A percentile compares a stretch with the other conserved stretches of the same genome.
Evolutionary conservation across 2,113 vertebrate species (phyloP).

Genomic region (Gasterosteus nipponicus): DNA sequence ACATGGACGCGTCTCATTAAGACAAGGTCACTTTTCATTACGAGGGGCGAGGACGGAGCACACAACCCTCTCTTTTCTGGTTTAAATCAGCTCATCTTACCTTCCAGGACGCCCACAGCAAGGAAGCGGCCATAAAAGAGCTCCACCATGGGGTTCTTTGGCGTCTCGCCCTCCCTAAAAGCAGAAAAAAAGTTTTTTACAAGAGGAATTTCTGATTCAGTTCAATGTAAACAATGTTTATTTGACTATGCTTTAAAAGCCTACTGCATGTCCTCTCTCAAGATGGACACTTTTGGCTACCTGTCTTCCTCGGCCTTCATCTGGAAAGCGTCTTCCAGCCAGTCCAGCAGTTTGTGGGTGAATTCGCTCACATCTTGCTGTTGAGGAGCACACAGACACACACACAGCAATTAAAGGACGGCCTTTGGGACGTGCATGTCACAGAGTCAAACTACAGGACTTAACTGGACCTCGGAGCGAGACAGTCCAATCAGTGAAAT

Average conservation of each 20-base stretch:
- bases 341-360: constrained; percentile 96
- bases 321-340: constrained; percentile 98
- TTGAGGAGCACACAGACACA: constrained; percentile 55
- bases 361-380: constrained; percentile 99
- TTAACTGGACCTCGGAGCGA: constrained; percentile 12
- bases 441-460: constrained; percentile 27
- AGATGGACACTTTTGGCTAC: constrained; percentile 45
- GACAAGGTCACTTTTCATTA: constrained; percentile 79
- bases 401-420: constrained; percentile 14
- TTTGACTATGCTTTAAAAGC: not conserved
- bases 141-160: constrained; percentile 99
- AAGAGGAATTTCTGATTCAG: not conserved
- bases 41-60: constrained; percentile 58
- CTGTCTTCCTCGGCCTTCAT: constrained; percentile 95
- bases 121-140: constrained; percentile 97
- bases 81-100: constrained; percentile 75
- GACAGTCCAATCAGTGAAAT: constrained; percentile 22
- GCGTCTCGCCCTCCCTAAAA: constrained; percentile 94
- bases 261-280: not conserved
- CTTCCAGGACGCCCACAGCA: constrained; percentile 96
- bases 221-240: not conserved
- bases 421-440: constrained; percentile 4
- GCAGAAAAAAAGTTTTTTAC: constrained; percentile 2
- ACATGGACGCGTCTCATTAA: constrained; percentile 76
- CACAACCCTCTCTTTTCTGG: constrained; percentile 2